Conservation (phyloP, 2,113 vertebrate species). For the Takifugu flavidus region DNA sequence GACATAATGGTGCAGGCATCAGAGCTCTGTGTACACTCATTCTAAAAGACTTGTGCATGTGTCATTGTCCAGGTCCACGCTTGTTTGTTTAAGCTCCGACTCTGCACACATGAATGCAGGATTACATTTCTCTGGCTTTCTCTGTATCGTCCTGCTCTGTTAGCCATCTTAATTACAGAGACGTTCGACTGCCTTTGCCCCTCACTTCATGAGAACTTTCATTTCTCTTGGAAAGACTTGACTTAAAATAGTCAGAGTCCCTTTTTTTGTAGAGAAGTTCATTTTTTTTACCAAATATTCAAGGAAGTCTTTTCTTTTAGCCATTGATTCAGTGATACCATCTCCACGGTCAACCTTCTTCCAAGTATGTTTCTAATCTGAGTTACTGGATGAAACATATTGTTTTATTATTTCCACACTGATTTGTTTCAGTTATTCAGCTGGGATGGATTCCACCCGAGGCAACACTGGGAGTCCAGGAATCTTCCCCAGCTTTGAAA, state of each 20-base stretch:
- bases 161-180: slow-evolving; percentile 11
- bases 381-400: slow-evolving; percentile 58
- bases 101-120: slow-evolving; percentile 30
- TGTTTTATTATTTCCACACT: slow-evolving; percentile 61
- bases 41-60: slow-evolving; percentile 49
- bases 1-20: slow-evolving; percentile 55
- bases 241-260: too few relatives aligned
- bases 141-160: slow-evolving; percentile 9
- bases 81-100: slow-evolving; percentile 54
- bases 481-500: slow-evolving; percentile 53
- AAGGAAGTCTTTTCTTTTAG: too few relatives aligned
- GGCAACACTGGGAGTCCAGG: slow-evolving; percentile 61
- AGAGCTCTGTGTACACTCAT: slow-evolving; percentile 32
- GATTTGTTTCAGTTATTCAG: slow-evolving; percentile 64
- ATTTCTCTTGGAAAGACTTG: too few relatives aligned
- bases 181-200: neutral
- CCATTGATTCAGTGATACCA: slow-evolving; percentile 38
- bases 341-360: slow-evolving; percentile 55
- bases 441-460: slow-evolving; percentile 61
- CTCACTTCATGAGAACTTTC: neutral
- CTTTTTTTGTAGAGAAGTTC: too few relatives aligned
- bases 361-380: slow-evolving; percentile 64
- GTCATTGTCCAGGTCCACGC: slow-evolving; percentile 56
- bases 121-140: slow-evolving; percentile 40
- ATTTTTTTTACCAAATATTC: too few relatives aligned